Evolutionary conservation across 2,888 invertebrate genomes (phyloP).

Genomic region (Athalia circularis): DNA sequence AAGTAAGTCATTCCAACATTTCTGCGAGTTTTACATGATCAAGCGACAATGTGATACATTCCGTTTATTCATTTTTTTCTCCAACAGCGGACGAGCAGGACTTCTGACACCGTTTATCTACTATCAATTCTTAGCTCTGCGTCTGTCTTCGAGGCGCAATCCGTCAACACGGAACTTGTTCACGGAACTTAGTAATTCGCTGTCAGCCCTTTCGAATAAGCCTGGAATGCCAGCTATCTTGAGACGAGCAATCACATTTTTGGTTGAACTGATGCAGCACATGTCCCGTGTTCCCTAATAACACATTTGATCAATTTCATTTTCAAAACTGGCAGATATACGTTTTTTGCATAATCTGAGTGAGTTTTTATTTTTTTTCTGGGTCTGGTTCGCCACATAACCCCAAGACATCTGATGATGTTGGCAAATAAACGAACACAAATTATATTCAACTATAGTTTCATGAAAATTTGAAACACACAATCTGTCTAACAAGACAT

Average conservation of each 20-base stretch:
- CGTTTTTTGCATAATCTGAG: slow-evolving; percentile 15
- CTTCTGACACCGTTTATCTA: slow-evolving; percentile 96
- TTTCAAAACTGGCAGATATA: neutral
- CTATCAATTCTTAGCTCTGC: slow-evolving; percentile 95
- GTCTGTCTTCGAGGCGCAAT: slow-evolving; percentile 96
- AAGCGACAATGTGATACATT: slow-evolving; percentile 30
- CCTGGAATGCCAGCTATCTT: slow-evolving; percentile 83
- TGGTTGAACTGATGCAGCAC: slow-evolving; percentile 84
- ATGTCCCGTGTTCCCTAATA: slow-evolving; percentile 79
- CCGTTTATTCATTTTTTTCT: slow-evolving; percentile 38
- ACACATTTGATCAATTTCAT: slow-evolving; percentile 44
- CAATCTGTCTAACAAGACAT: too few relatives aligned
- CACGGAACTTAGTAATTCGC: slow-evolving; percentile 86
- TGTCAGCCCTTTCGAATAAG: slow-evolving; percentile 82
- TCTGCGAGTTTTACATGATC: slow-evolving; percentile 43
- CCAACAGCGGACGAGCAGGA: slow-evolving; percentile 89
- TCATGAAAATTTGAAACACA: neutral
- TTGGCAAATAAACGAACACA: slow-evolving; percentile 15
- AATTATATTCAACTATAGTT: neutral
- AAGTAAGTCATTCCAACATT: slow-evolving; percentile 80
- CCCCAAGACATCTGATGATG: slow-evolving; percentile 1
- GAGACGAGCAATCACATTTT: slow-evolving; percentile 77
- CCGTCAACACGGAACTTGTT: slow-evolving; percentile 97
- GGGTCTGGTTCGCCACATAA: neutral
- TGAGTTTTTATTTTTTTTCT: neutral